Evolutionary conservation across 2,113 vertebrate species (phyloP), one percentile per base, ranked within the genome.

Genomic region (Sinocyclocheilus grahami): DNA sequence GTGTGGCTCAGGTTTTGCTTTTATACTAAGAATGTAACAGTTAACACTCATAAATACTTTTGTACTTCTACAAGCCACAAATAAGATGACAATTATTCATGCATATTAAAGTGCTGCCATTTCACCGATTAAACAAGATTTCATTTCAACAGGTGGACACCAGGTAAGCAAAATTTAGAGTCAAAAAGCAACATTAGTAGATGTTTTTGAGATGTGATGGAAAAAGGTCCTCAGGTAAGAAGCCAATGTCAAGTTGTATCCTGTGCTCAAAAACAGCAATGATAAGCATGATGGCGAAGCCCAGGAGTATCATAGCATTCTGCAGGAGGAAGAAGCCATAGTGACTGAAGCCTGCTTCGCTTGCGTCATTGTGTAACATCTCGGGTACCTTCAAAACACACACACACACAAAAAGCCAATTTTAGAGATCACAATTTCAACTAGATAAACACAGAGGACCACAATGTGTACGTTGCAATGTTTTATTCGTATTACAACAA

Each of bases 291-390:
- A 99, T 98, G 89, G 96, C 93, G 92, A 99, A 99, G 42, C 98
- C 98, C 89, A 99, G 91, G 72, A 99, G 94, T 91, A 99, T 97
- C 63, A 98, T 98, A 88, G 96, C 97, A 18, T 99, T 99, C 94
- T 99, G 98, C 75, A 99, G 94, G 80, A 99, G 94, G 94, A 99
- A 99, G 92, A 97, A 99, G 42, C 97, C 97, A 88, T 97, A 98
- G 86, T 98, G 97, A 90, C 97, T 98, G 88, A 97, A 97, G 91
- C 98, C 98, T 76, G 98, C 97, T 90, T 99, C 97, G 5, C 97
- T 97, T 9, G 97, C 97, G 51, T 99, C 96, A 6, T 99, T 99
- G 84, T 99, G 98, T 65, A 99, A 93, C 98, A 99, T 99, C 95
- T 99, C 98, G 0, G 98, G 98, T 1, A 99, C 96, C 98, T 99